Percentiles rank a stretch among this genome's conserved stretches.
Conservation (phyloP, 92 coral and sea anemone species). For the Pocillopora meandrina region DNA sequence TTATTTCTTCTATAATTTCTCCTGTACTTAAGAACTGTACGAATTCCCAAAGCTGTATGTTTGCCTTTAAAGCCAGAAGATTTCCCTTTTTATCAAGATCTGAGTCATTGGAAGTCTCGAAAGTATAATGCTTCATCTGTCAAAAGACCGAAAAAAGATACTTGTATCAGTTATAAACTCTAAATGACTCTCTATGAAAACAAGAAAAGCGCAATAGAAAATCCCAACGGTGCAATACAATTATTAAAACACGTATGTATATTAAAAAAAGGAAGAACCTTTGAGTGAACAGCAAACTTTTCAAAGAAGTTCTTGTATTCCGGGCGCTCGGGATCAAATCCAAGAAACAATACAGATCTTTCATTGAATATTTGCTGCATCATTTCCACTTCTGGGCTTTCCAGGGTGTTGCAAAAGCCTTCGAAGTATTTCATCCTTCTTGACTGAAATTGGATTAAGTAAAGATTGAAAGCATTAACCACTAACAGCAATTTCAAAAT, state of each 20-base stretch:
- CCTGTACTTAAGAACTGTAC: conserved; percentile 70
- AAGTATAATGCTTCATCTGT: conserved; percentile 64
- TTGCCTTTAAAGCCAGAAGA: conserved; percentile 54
- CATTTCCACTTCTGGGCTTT: conserved; percentile 46
- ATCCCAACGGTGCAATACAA: too few species aligned
- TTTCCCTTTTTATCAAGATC: conserved; percentile 48
- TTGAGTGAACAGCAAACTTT: conserved; percentile 56
- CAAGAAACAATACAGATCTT: conserved; percentile 62
- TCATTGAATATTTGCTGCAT: conserved; percentile 50
- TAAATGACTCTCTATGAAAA: too few species aligned
- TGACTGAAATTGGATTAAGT: conserved; percentile 15
- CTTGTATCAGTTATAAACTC: too few species aligned
- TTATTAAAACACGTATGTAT: too few species aligned
- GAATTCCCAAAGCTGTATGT: conserved; percentile 65
- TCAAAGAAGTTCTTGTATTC: conserved; percentile 48
- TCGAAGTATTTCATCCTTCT: conserved; percentile 49
- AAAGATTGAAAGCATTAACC: too few species aligned
- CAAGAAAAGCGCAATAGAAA: too few species aligned
- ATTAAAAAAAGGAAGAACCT: conserved; percentile 19
- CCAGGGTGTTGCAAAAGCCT: conserved; percentile 46
- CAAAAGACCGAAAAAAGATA: not conserved
- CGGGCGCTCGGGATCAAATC: conserved; percentile 47
- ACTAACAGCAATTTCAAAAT: too few species aligned
- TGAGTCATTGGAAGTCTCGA: conserved; percentile 40
- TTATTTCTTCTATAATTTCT: conserved; percentile 39